Conservation (phyloP, 2,797 vertebrate genomes). For the Heteromormyrus szaboi region DNA sequence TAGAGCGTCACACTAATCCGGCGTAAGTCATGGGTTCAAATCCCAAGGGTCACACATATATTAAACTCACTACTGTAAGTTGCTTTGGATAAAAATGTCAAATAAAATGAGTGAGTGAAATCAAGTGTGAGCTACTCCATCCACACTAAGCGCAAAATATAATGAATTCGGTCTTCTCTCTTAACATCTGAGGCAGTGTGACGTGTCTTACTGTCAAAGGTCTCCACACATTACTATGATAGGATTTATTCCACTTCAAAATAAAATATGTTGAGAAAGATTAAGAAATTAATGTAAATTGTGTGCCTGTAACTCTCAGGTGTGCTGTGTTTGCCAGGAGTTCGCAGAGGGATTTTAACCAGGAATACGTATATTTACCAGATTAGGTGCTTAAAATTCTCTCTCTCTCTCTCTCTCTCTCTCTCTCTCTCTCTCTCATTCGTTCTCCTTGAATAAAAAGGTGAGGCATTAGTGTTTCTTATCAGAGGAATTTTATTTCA, state of each 20-base stretch:
- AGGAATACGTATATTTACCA: not conserved
- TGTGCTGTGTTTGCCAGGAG: not conserved
- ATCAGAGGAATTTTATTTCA: constrained; percentile 29
- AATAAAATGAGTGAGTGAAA: not conserved
- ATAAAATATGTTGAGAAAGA: constrained; percentile 2
- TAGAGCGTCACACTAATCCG: not conserved
- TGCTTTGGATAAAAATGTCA: not conserved
- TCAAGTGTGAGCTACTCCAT: not conserved
- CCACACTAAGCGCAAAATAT: not conserved
- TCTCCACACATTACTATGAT: not conserved
- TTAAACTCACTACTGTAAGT: not conserved
- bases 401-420: not conserved
- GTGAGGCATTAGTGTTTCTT: constrained; percentile 20
- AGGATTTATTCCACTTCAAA: not conserved
- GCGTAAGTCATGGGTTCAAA: not conserved
- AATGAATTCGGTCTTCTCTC: not conserved
- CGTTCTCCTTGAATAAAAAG: constrained; percentile 21
- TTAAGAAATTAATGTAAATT: not conserved
- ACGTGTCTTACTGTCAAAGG: not conserved
- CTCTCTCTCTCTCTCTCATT: not conserved
- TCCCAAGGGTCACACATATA: not conserved
- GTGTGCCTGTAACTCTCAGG: not conserved
- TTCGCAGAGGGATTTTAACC: not conserved
- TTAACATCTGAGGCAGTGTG: not conserved
- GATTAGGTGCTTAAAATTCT: not conserved